Base-by-base conservation (phyloP, 2,797 vertebrate genomes). In the Gobionotothen gibberifrons region DNA sequence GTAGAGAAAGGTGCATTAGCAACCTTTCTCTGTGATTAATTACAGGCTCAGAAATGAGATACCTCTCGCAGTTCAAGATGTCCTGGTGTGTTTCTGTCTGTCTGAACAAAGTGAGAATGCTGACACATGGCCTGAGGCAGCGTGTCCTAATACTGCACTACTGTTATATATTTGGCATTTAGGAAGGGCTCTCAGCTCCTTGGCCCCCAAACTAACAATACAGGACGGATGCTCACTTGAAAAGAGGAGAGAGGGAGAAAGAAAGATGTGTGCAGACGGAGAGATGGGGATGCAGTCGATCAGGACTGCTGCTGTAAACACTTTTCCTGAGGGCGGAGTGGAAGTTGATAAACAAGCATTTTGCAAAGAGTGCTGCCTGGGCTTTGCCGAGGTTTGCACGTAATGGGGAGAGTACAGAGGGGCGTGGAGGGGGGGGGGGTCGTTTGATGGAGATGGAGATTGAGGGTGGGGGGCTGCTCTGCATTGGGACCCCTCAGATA, bases 261-360 rank as follows among this genome's bases (percentile, higher is more conserved):
- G 43, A 46, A 2, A 32, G 15, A 10, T 22, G 74, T 16, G 22
- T 3, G 26, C 36, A 49, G 64, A 42, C 47, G 26, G 21, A 61
- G 68, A 80, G 79, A 84, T 22, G 70, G 82, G 89, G 89, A 85
- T 88, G 84, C 72, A 76, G 79, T 81, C 47, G 13, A 85, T 59
- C 87, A 91, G 86, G 82, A 87, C 65, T 91, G 93, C 93, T 93
- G 90, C 70, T 88, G 89, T 91, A 85, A 93, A 92, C 92, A 89
- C 87, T 92, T 93, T 47, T 4, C 16, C 69, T 16, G 46, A 55
- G 75, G 72, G 69, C 56, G 72, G 51, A 62, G 16, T 67, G 85
- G 83, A 93, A 93, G 90, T 93, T 94, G 91, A 93, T 90, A 93
- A 93, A 93, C 89, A 93, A 93, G 91, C 91, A 71, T 88, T 93